phyloP scores from a whole-genome alignment of 2,888 invertebrate species.

The Autographa gamma region DNA sequence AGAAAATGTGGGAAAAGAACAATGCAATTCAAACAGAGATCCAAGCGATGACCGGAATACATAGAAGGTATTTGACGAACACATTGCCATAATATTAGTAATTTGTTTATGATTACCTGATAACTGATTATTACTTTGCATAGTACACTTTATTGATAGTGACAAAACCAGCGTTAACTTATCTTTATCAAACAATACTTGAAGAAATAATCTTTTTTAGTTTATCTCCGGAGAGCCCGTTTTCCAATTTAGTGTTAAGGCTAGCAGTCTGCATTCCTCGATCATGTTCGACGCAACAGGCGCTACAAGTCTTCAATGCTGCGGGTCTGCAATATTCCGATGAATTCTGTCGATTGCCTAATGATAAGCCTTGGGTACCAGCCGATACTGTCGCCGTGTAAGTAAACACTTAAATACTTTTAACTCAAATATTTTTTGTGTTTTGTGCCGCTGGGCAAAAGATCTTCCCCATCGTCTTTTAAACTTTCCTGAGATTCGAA shows the following conservation, averaged over 20 bases:
- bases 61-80: slow-evolving; percentile 33
- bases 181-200: no score
- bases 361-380: slow-evolving; percentile 72
- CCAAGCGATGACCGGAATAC: slow-evolving; percentile 36
- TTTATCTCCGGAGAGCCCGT: slow-evolving; percentile 33
- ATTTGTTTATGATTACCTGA: no score
- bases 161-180: no score
- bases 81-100: neutral
- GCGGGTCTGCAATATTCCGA: slow-evolving; percentile 63
- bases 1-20: slow-evolving; percentile 21
- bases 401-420: slow-evolving; percentile 48
- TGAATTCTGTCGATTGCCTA: slow-evolving; percentile 68
- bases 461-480: no score
- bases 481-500: no score
- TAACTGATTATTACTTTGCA: no score
- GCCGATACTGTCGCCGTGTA: slow-evolving; percentile 74
- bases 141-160: no score
- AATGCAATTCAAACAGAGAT: slow-evolving; percentile 20
- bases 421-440: neutral
- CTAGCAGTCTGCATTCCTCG: slow-evolving; percentile 72
- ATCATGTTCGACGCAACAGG: slow-evolving; percentile 66
- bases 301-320: slow-evolving; percentile 33
- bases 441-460: neutral
- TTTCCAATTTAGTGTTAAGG: slow-evolving; percentile 45
- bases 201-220: slow-evolving; percentile 42